phyloP scores from a whole-genome alignment of 2,113 vertebrate genomes.

The Poeciliopsis turrubarensis region DNA sequence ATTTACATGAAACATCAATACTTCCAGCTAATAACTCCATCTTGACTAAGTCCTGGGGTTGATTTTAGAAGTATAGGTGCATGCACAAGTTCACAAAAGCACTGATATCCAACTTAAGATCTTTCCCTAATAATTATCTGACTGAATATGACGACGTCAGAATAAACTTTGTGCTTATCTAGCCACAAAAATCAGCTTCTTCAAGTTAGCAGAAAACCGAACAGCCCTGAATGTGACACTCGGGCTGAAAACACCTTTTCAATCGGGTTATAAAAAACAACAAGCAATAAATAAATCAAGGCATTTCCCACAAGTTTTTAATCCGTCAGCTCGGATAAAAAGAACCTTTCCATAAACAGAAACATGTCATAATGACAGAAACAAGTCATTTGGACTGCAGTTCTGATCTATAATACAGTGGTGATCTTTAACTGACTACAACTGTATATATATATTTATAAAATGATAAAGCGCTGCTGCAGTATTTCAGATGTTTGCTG shows the following conservation, averaged over 20 bases:
- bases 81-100: background rate
- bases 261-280: background rate
- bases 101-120: background rate
- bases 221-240: background rate
- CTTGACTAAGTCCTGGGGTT: background rate
- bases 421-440: constrained; percentile 21
- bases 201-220: background rate
- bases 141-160: background rate
- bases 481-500: constrained; percentile 13
- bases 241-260: background rate
- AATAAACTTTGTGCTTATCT: background rate
- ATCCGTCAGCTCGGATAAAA: constrained; percentile 39
- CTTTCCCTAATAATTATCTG: background rate
- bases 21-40: background rate
- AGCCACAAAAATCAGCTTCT: background rate
- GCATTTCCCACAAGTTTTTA: constrained; percentile 27
- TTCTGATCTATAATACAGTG: constrained; percentile 47
- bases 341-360: constrained; percentile 25
- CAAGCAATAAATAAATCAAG: constrained; percentile 16
- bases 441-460: background rate
- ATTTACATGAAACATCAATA: too few species aligned
- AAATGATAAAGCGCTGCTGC: background rate
- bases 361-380: constrained; percentile 23
- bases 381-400: constrained; percentile 12
- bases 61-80: background rate